phyloP scores from a whole-genome alignment of 2,797 vertebrate genomes.

The Acestrorhynchus altus region DNA sequence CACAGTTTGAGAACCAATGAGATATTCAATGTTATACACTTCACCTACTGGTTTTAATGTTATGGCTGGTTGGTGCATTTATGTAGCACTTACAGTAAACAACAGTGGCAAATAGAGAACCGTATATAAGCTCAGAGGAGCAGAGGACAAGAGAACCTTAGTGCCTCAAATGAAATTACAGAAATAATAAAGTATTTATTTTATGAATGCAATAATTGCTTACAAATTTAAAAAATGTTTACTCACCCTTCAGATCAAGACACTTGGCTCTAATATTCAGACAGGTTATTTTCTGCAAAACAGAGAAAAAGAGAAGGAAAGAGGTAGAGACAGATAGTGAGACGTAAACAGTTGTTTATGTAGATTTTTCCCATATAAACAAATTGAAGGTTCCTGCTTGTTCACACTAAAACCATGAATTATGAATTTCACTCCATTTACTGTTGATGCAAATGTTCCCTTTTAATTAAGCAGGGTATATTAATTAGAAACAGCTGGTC shows the following conservation, averaged over 20 bases:
- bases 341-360: not conserved
- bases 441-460: conserved; percentile 71
- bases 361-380: not conserved
- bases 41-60: no score
- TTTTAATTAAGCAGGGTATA: conserved; percentile 80
- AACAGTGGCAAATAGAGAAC: no score
- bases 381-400: not conserved
- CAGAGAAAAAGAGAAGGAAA: conserved; percentile 33
- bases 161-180: no score
- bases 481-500: conserved; percentile 82
- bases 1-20: no score
- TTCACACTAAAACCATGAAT: conserved; percentile 67
- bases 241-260: conserved; percentile 82
- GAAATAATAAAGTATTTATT: no score
- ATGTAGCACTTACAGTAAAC: no score
- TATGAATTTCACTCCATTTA: conserved; percentile 78
- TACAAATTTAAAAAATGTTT: conserved; percentile 4
- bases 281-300: conserved; percentile 70
- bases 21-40: no score
- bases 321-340: conserved; percentile 10
- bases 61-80: no score
- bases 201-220: no score
- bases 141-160: no score
- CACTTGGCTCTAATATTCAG: conserved; percentile 72
- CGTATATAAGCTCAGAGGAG: no score